Conservation (phyloP, 2,888 invertebrate species). For the Oscheius sp. region DNA sequence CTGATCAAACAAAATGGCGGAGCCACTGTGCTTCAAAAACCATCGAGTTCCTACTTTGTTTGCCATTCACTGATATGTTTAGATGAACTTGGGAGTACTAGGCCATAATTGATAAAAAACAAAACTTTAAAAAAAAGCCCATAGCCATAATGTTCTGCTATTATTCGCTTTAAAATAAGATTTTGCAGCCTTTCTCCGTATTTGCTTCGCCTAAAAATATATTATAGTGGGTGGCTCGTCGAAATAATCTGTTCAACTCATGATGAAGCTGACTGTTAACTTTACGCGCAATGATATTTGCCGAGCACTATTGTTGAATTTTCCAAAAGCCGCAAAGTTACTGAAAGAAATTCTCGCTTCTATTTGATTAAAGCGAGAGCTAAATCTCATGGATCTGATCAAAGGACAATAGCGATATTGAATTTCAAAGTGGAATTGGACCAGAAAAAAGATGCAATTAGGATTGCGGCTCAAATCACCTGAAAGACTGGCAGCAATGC, state of each 20-base stretch:
- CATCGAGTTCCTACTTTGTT: not conserved
- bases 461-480: not conserved
- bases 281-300: not conserved
- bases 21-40: not conserved
- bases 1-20: slow-evolving; percentile 21
- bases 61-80: not conserved
- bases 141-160: too few species aligned
- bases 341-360: not conserved
- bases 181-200: too few species aligned
- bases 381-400: too few species aligned
- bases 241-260: too few species aligned
- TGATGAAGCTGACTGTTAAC: not conserved
- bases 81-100: not conserved
- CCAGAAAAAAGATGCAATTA: not conserved
- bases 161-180: too few species aligned
- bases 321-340: not conserved
- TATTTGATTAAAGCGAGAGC: not conserved
- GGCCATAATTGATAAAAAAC: not conserved
- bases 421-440: slow-evolving; percentile 1
- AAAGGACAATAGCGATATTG: not conserved
- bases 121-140: not conserved
- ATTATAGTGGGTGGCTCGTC: too few species aligned
- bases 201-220: too few species aligned
- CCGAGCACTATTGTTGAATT: too few species aligned
- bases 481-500: not conserved